Evolutionary conservation across 2,113 vertebrate genomes (phyloP), one percentile per base, ranked within the genome.

Genomic region (Percina caprodes): DNA sequence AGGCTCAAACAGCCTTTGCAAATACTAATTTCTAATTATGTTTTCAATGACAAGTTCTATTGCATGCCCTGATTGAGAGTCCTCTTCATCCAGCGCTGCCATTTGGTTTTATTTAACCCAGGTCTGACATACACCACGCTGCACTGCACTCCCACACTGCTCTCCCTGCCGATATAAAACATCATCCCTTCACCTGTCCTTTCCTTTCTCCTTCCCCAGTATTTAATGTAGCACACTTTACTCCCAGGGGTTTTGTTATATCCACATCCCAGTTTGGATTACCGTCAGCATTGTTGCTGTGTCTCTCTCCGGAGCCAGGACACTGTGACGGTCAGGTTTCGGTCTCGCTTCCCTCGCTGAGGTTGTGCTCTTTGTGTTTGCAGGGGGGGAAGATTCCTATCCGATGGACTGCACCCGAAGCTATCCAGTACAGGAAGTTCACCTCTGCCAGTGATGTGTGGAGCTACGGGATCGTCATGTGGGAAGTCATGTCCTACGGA

Each of bases 331-430:
- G 86, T 89, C 52, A 18, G 71, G 82, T 92, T 92, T 89, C 87
- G 15, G 54, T 83, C 66, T 88, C 26, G 62, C 12, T 82, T 84
- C 48, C 52, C 48, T 82, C 9, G 0, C 79, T 91, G 71, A 89
- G 74, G 79, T 84, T 73, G 56, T 56, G 73, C 54, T 68, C 77
- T 90, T 88, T 90, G 78, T 85, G 75, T 89, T 87, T 69, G 10
- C 90, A 96, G 95, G 95, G 95, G 59, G 95, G 95, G 84, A 96
- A 96, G 94, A 96, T 96, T 87, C 95, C 95, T n/a, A 96, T 96
- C 84, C 94, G 95, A 85, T 96, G 95, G 95, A 96, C 95, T 5
- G 95, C 95, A 16, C 95, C 95, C 15, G 95, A 96, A 86, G 95
- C 95, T 15, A 96, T 96, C 89, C 95, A 96, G 85, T 96, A 96